Evolutionary conservation across 2,888 invertebrate species (phyloP).

Genomic region (Gymnocheta viridis): DNA sequence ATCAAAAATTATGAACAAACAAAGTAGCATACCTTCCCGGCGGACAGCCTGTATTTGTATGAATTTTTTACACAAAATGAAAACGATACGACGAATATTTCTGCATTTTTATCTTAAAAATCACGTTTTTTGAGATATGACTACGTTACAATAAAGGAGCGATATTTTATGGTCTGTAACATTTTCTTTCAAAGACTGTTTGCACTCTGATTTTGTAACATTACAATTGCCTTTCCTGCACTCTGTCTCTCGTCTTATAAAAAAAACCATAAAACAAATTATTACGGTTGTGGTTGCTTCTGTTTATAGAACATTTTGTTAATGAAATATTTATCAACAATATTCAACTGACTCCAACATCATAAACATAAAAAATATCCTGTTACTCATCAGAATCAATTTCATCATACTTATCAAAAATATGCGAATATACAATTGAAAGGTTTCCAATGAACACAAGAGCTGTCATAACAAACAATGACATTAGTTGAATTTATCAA

Average conservation of each 20-base stretch:
- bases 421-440: conserved; percentile 38
- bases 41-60: no score
- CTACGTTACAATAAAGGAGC: no score
- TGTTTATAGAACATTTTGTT: conserved; percentile 67
- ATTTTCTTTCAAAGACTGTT: no score
- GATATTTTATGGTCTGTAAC: no score
- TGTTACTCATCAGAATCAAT: neutral
- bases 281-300: conserved; percentile 45
- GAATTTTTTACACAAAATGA: no score
- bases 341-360: neutral
- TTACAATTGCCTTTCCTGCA: no score
- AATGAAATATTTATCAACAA: conserved; percentile 68
- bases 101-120: no score
- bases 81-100: no score
- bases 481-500: conserved; percentile 51
- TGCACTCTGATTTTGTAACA: no score
- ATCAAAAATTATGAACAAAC: no score
- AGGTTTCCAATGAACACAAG: conserved; percentile 60
- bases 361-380: neutral
- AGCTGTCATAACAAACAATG: conserved; percentile 57
- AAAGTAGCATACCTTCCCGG: no score
- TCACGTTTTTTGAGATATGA: no score
- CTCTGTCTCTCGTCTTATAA: neutral
- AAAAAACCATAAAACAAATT: neutral
- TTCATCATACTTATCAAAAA: neutral